phyloP scores from a whole-genome alignment of 2,888 invertebrate genomes.

The Rhagium mordax region DNA sequence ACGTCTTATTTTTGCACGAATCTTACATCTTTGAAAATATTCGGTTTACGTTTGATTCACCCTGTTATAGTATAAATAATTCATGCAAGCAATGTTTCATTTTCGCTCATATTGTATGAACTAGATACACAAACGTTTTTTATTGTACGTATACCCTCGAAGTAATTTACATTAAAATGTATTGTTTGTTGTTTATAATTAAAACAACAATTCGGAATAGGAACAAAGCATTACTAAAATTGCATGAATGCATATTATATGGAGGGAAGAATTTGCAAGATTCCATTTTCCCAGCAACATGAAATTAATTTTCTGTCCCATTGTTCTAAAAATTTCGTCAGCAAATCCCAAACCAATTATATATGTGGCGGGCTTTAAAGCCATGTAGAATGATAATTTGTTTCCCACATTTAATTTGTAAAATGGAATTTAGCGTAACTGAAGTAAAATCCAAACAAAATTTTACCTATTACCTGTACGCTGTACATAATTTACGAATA shows the following conservation, averaged over 20 bases:
- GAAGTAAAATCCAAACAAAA: neutral
- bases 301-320: slow-evolving; percentile 25
- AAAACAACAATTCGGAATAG: slow-evolving; percentile 12
- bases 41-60: no score
- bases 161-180: neutral
- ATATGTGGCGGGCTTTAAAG: neutral
- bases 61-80: no score
- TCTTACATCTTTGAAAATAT: no score
- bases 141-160: neutral
- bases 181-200: slow-evolving; percentile 12
- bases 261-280: slow-evolving; percentile 8
- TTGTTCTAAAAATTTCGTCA: slow-evolving; percentile 27
- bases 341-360: slow-evolving; percentile 25
- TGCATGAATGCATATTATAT: slow-evolving; percentile 22
- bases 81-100: no score
- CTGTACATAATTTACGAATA: neutral
- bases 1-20: no score
- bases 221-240: slow-evolving; percentile 5
- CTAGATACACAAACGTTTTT: neutral
- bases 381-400: slow-evolving; percentile 5
- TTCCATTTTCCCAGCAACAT: slow-evolving; percentile 15
- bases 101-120: no score
- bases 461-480: neutral
- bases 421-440: slow-evolving; percentile 1
- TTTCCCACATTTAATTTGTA: slow-evolving; percentile 7